Conservation (phyloP, 2,797 vertebrate species). For the Mormyrops attenuatus region DNA sequence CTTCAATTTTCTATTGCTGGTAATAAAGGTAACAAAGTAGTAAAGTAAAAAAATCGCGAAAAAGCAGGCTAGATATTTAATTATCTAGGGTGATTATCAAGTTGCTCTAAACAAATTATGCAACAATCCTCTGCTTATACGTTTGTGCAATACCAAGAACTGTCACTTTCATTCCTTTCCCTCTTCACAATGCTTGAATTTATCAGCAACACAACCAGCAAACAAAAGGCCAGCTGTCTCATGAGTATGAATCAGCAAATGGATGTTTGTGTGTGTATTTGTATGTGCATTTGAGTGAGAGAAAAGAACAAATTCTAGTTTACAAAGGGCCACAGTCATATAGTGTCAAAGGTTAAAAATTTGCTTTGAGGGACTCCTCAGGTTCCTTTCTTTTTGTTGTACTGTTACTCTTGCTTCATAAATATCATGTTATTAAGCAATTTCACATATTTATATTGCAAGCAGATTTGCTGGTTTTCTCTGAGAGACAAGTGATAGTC, state of each 20-base stretch:
- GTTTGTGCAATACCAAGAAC: constrained; percentile 33
- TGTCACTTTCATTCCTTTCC: constrained; percentile 27
- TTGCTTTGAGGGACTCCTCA: neutral
- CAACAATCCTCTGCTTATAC: constrained; percentile 20
- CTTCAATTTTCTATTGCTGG: neutral
- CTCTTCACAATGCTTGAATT: constrained; percentile 34
- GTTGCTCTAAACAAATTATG: neutral
- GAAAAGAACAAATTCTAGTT: constrained; percentile 30
- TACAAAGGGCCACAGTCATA: constrained; percentile 33
- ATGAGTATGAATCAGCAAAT: constrained; percentile 45
- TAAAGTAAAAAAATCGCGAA: neutral
- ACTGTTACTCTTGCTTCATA: neutral
- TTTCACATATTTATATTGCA: neutral
- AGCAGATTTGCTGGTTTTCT: neutral
- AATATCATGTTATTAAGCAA: neutral
- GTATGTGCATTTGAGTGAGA: constrained; percentile 9
- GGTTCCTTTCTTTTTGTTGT: neutral
- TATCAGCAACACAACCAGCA: constrained; percentile 28
- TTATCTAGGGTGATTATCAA: neutral
- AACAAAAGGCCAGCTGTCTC: constrained; percentile 42
- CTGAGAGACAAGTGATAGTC: neutral
- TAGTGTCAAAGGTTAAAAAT: neutral
- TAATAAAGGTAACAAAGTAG: neutral
- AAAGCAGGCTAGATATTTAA: neutral
- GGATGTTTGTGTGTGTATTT: constrained; percentile 24